phyloP scores from a whole-genome alignment of 2,797 vertebrate genomes.

The Iguana delicatissima region DNA sequence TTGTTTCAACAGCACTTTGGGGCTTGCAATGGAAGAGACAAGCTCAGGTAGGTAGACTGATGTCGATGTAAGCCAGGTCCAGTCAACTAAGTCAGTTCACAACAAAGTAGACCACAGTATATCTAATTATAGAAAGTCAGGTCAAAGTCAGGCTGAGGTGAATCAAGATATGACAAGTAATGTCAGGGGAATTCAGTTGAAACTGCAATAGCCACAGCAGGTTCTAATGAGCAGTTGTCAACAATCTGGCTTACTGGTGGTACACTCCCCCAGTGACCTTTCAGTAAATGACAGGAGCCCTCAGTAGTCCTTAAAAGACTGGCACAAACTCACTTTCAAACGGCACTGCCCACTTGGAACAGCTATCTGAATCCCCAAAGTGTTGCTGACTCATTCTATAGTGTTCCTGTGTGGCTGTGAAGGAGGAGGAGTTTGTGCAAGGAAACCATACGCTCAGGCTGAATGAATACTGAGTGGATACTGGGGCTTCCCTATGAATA shows the following conservation, averaged over 20 bases:
- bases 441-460: not conserved
- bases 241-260: not conserved
- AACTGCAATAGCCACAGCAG: not conserved
- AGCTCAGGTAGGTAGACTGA: not conserved
- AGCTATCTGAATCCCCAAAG: not conserved
- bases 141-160: not conserved
- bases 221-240: not conserved
- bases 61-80: not conserved
- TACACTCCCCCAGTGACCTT: too few species aligned
- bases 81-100: too few species aligned
- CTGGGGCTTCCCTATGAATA: not conserved
- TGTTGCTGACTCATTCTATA: not conserved
- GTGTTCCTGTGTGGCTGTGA: not conserved
- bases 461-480: not conserved
- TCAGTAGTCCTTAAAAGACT: not conserved
- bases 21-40: not conserved
- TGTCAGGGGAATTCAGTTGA: not conserved
- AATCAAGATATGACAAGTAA: not conserved
- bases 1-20: not conserved
- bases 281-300: not conserved
- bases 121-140: not conserved
- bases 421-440: too few species aligned
- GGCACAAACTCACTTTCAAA: not conserved
- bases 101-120: too few species aligned
- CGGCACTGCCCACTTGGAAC: not conserved